Percentiles rank a stretch among this genome's conserved stretches.
These are phyloP conservation scores for Actinemys pallida DNA, from an alignment of 2,113 vertebrate species.

Conservation along the genomic window DNA sequence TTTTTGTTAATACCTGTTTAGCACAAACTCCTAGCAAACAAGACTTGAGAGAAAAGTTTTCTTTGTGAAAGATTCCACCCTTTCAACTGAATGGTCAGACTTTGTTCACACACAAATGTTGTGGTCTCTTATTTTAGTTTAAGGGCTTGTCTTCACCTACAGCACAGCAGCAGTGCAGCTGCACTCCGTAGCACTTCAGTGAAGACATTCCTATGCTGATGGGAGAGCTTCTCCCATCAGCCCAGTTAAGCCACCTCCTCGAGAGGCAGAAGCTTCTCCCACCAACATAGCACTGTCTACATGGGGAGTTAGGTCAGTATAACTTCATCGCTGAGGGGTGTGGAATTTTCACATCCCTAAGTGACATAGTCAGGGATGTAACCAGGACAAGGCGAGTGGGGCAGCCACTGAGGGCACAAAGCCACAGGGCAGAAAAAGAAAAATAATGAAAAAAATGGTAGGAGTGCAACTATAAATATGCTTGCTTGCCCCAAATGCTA, in stretches of 20 bases:
- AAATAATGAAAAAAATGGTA: too few relatives aligned
- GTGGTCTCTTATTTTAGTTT: neutral
- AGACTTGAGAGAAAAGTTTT: neutral
- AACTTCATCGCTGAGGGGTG: neutral
- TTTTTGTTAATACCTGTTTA: neutral
- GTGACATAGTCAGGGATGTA: too few relatives aligned
- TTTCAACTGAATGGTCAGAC: neutral
- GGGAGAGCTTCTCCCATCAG: neutral
- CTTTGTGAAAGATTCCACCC: neutral
- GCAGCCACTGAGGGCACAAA: too few relatives aligned
- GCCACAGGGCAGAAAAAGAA: too few relatives aligned
- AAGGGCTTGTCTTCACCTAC: accelerated
- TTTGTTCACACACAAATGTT: neutral
- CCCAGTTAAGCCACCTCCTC: neutral
- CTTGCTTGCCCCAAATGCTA: too few relatives aligned
- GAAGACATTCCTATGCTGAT: neutral
- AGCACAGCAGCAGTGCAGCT: neutral
- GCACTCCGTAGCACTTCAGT: too few relatives aligned
- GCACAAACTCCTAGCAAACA: neutral
- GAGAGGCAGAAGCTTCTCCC: neutral
- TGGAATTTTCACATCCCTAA: neutral
- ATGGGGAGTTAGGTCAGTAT: neutral
- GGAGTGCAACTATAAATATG: too few relatives aligned
- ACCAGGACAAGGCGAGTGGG: too few relatives aligned
- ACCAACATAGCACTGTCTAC: neutral